A percentile compares a stretch with the other conserved stretches of the same genome.
Evolutionary conservation across 2,797 vertebrate species (phyloP).

Genomic region (Nasua narica): DNA sequence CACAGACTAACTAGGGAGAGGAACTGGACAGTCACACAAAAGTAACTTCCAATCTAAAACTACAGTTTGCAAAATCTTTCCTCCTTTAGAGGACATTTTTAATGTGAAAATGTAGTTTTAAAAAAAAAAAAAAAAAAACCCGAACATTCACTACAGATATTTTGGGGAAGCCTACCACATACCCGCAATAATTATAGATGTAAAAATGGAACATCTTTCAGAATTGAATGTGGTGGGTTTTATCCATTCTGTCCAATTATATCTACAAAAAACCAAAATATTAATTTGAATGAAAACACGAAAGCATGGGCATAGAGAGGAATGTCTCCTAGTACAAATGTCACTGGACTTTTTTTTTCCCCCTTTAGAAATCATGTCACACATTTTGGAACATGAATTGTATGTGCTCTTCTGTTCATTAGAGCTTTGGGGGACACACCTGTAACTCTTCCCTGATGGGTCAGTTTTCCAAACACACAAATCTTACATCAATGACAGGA

Average conservation of each 20-base stretch:
- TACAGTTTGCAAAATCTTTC: not conserved
- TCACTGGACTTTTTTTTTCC: not conserved
- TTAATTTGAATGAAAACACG: not conserved
- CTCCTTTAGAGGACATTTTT: not conserved
- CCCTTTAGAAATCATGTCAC: not conserved
- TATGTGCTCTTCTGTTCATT: not conserved
- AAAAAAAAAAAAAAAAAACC: not conserved
- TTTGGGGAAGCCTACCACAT: not conserved
- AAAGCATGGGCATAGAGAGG: not conserved
- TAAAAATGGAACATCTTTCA: not conserved
- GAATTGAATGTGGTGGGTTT: not conserved
- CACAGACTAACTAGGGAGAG: not conserved
- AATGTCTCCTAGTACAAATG: not conserved
- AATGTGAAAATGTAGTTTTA: slow-evolving; percentile 2
- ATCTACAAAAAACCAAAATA: not conserved
- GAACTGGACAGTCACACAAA: not conserved
- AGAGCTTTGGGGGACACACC: not conserved
- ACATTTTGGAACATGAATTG: not conserved
- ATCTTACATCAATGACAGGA: not conserved
- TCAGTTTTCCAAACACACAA: not conserved
- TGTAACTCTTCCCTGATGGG: not conserved
- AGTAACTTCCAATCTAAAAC: not conserved
- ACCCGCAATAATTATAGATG: not conserved
- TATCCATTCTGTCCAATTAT: not conserved
- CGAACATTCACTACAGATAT: not conserved